These are phyloP conservation scores for Cryptus armator DNA, from an alignment of 2,888 invertebrate genomes.

Conservation along the genomic window DNA sequence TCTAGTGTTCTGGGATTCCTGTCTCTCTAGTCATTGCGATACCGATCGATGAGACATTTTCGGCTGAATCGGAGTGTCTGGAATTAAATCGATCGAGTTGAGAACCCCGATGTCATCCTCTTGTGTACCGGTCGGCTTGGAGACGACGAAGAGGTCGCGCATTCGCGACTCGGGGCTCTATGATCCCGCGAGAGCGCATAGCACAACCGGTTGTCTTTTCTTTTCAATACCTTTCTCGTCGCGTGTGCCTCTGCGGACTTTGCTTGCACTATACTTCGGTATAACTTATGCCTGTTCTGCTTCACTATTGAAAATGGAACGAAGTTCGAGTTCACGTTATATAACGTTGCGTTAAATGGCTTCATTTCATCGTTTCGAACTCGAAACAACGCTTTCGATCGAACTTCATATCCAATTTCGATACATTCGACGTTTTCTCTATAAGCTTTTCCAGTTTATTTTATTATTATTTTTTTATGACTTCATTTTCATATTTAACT, in stretches of 20 bases:
- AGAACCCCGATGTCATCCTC: constrained; percentile 61
- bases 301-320: background rate
- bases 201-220: constrained; percentile 83
- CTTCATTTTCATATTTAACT: constrained; percentile 10
- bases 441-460: background rate
- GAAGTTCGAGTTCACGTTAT: background rate
- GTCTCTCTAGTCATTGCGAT: background rate
- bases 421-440: background rate
- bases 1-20: no score
- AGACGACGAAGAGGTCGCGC: constrained; percentile 80
- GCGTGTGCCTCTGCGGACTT: constrained; percentile 26
- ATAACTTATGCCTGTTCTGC: background rate
- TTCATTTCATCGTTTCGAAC: background rate
- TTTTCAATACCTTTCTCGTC: constrained; percentile 76
- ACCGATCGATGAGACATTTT: background rate
- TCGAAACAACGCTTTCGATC: no score
- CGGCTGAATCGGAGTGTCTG: background rate
- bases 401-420: background rate
- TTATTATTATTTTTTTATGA: background rate
- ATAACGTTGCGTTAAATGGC: background rate
- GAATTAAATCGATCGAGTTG: constrained; percentile 44
- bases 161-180: constrained; percentile 80
- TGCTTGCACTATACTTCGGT: constrained; percentile 3
- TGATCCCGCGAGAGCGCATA: constrained; percentile 80
- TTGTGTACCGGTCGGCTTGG: constrained; percentile 29